Percentiles rank a stretch among this genome's conserved stretches.
These are phyloP conservation scores for Molossus alvarezi DNA, from an alignment of 2,797 vertebrate species.

Conservation along the genomic window DNA sequence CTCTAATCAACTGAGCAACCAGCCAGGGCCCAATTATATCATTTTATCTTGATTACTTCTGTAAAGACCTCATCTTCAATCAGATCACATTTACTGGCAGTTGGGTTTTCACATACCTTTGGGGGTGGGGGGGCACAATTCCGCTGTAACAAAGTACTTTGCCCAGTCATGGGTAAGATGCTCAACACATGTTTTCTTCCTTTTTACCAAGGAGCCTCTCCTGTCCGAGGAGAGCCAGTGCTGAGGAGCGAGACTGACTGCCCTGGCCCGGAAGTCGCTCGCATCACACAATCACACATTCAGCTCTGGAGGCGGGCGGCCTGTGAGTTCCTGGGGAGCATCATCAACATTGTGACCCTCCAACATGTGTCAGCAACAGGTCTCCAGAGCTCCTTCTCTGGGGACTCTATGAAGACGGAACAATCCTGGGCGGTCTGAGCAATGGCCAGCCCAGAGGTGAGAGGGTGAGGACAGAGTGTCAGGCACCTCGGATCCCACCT, in stretches of 20 bases:
- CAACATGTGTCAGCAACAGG: conserved; percentile 13
- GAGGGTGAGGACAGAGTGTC: background rate
- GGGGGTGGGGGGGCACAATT: background rate
- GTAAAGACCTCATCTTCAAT: background rate
- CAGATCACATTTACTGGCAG: background rate
- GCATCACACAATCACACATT: background rate
- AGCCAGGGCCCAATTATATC: background rate
- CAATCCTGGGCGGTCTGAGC: background rate
- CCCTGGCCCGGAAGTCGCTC: background rate
- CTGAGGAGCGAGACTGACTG: background rate
- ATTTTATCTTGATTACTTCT: background rate
- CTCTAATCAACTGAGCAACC: too few species aligned
- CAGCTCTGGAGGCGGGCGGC: background rate
- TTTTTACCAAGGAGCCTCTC: background rate
- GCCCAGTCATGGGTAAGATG: background rate
- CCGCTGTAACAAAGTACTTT: background rate
- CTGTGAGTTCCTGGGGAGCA: conserved; percentile 34
- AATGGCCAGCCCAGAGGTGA: background rate
- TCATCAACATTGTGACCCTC: conserved; percentile 69
- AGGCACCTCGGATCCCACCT: background rate
- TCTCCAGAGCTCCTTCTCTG: conserved; percentile 38
- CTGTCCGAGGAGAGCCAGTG: background rate
- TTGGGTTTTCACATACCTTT: background rate
- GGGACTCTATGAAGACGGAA: conserved; percentile 24
- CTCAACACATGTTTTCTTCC: background rate